Conservation (phyloP, 2,797 vertebrate genomes). For the Masticophis lateralis region DNA sequence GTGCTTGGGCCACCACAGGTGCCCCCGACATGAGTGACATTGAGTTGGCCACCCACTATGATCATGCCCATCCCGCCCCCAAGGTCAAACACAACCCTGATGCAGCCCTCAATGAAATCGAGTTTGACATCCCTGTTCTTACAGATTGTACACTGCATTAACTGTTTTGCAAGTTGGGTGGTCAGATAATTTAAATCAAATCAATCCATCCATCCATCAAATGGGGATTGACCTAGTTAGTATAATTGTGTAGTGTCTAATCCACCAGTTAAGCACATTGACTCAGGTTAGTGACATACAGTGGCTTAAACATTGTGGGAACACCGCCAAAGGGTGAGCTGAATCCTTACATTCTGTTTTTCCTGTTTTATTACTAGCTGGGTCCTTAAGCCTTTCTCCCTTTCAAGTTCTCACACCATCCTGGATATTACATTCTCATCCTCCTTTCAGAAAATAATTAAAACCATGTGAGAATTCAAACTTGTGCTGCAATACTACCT, state of each 20-base stretch:
- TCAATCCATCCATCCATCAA: neutral
- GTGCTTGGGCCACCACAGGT: no score
- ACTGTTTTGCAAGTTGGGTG: neutral
- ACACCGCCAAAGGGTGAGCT: neutral
- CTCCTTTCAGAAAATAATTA: constrained; percentile 14
- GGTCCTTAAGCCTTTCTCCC: neutral
- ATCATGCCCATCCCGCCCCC: no score
- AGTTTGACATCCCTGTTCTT: neutral
- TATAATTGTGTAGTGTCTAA: neutral
- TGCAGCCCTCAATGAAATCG: no score
- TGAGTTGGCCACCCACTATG: no score
- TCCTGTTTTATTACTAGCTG: neutral
- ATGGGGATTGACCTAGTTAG: neutral
- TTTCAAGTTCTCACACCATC: neutral
- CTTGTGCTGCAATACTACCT: constrained; percentile 2
- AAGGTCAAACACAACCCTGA: no score
- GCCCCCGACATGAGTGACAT: no score
- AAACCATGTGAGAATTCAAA: constrained; percentile 31
- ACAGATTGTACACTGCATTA: neutral
- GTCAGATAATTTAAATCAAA: neutral
- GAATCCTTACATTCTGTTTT: neutral
- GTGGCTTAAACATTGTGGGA: neutral
- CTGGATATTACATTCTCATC: neutral
- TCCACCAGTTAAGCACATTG: neutral
- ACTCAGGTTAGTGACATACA: neutral